A percentile compares a stretch with the other conserved stretches of the same genome.
Conservation (phyloP, 2,797 vertebrate species). For the Megaceryle alcyon region DNA sequence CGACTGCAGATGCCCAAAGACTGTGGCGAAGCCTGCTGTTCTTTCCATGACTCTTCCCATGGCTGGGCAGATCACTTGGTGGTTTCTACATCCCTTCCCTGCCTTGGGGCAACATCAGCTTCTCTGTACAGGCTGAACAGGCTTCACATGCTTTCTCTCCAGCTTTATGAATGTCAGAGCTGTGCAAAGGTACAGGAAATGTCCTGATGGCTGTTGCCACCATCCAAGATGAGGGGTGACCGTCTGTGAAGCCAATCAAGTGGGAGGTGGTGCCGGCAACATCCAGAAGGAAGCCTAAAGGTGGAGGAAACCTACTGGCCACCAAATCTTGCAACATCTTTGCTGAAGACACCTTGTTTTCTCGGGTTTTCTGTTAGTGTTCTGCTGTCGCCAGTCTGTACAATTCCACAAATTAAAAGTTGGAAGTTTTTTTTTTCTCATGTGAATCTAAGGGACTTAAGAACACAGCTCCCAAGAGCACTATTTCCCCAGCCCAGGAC, state of each 20-base stretch:
- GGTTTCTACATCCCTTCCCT: slow-evolving; percentile 18
- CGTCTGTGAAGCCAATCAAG: not conserved
- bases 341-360: not conserved
- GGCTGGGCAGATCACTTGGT: not conserved
- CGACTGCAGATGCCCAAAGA: not conserved
- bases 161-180: not conserved
- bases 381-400: not conserved
- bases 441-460: not conserved
- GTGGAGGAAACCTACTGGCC: not conserved
- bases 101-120: not conserved
- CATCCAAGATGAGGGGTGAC: not conserved
- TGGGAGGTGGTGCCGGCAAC: not conserved
- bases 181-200: not conserved
- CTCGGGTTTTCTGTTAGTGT: not conserved
- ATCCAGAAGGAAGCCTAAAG: not conserved
- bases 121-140: not conserved
- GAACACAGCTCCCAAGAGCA: not conserved
- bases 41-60: not conserved
- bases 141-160: not conserved
- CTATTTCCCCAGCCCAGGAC: not conserved
- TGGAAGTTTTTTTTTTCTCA: not conserved
- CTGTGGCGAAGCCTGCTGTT: not conserved
- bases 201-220: not conserved
- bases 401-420: not conserved
- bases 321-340: not conserved